These are phyloP conservation scores for Proales similis DNA, from an alignment of 1,140 invertebrate species.

Conservation along the genomic window DNA sequence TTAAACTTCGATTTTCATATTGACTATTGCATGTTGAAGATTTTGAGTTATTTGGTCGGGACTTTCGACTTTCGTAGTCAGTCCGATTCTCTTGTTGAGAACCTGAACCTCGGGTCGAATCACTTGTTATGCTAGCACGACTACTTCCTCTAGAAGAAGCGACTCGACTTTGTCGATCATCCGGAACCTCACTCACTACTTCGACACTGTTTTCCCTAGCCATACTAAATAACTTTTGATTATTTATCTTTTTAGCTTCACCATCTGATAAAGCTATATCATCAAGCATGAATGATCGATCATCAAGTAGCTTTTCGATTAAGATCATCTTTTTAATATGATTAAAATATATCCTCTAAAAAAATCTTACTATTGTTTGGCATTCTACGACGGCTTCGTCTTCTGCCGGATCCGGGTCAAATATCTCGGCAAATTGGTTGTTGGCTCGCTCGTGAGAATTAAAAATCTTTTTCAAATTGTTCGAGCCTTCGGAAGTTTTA, in stretches of 20 bases:
- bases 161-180: neutral
- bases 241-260: slow-evolving; percentile 17
- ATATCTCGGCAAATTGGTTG: too few relatives aligned
- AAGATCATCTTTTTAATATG: too few relatives aligned
- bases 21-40: slow-evolving; percentile 12
- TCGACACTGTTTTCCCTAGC: slow-evolving; percentile 23
- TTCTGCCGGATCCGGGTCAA: too few relatives aligned
- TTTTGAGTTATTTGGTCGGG: slow-evolving; percentile 8
- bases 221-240: slow-evolving; percentile 9
- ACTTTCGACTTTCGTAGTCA: slow-evolving; percentile 21
- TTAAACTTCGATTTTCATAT: slow-evolving; percentile 20
- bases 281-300: slow-evolving; percentile 22
- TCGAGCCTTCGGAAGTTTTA: too few relatives aligned
- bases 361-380: too few relatives aligned
- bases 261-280: neutral
- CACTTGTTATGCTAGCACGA: slow-evolving; percentile 14
- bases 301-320: slow-evolving; percentile 28
- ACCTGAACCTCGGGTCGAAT: slow-evolving; percentile 1
- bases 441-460: too few relatives aligned
- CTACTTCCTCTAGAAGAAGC: slow-evolving; percentile 30
- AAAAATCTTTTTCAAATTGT: too few relatives aligned
- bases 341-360: too few relatives aligned
- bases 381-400: too few relatives aligned
- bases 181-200: slow-evolving; percentile 25
- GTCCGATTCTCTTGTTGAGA: neutral